phyloP scores from a whole-genome alignment of 2,888 invertebrate genomes.

The Yponomeuta malinellus region DNA sequence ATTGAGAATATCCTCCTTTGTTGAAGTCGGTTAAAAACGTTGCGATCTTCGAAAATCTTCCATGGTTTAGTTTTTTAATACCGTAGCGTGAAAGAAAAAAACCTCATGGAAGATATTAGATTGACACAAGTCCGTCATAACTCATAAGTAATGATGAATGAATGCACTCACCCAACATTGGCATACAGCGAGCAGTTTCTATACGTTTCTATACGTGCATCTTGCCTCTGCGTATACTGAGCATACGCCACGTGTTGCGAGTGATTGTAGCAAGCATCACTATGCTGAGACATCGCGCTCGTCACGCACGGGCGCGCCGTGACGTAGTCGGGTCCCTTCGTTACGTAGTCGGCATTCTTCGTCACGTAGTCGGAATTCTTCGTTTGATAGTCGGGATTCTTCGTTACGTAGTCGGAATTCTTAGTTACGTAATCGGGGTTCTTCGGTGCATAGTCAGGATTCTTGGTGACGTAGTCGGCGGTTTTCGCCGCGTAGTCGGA shows the following conservation, averaged over 20 bases:
- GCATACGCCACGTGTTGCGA: slow-evolving; percentile 46
- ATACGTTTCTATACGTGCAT: slow-evolving; percentile 44
- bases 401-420: background rate
- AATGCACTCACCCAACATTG: slow-evolving; percentile 53
- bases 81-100: too few species aligned
- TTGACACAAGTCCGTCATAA: too few species aligned
- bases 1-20: too few species aligned
- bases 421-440: background rate
- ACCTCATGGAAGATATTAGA: too few species aligned
- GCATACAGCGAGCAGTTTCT: slow-evolving; percentile 73
- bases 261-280: slow-evolving; percentile 56
- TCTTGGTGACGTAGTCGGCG: background rate
- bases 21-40: too few species aligned
- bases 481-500: slow-evolving; percentile 22
- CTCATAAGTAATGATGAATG: background rate
- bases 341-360: background rate
- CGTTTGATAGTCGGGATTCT: background rate
- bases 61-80: too few species aligned
- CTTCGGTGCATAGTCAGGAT: background rate
- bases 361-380: background rate
- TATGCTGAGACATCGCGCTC: slow-evolving; percentile 44
- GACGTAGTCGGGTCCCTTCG: slow-evolving; percentile 40
- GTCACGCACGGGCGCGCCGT: slow-evolving; percentile 41
- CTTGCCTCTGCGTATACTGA: slow-evolving; percentile 56
- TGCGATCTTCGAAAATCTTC: too few species aligned